phyloP scores from a whole-genome alignment of 1,140 invertebrate species.

The Heliothis subflexa region DNA sequence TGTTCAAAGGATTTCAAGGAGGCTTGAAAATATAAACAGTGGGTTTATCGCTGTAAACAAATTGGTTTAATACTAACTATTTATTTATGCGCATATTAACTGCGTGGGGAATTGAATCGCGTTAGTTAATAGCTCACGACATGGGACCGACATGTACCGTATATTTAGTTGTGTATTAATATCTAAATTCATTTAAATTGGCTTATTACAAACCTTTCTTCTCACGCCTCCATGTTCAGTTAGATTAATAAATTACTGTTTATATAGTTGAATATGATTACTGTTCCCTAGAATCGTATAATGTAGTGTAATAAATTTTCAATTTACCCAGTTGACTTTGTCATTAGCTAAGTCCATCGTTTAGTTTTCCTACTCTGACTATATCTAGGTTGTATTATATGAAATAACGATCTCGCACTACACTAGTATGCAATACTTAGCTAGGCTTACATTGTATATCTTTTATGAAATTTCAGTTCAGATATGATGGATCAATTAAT shows the following conservation, averaged over 20 bases:
- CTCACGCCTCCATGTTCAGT: conserved; percentile 12
- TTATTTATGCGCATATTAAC: conserved; percentile 48
- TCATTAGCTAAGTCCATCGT: conserved; percentile 16
- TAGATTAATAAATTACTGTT: conserved; percentile 32
- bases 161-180: conserved; percentile 45
- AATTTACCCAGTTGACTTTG: conserved; percentile 15
- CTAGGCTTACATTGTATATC: background rate
- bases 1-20: conserved; percentile 28
- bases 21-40: conserved; percentile 27
- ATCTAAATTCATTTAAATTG: conserved; percentile 45
- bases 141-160: conserved; percentile 21
- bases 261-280: conserved; percentile 25
- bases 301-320: conserved; percentile 32
- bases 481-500: background rate
- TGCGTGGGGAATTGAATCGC: conserved; percentile 36
- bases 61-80: conserved; percentile 49
- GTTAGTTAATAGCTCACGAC: conserved; percentile 42
- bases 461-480: background rate
- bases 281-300: conserved; percentile 8
- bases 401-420: background rate
- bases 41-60: conserved; percentile 42
- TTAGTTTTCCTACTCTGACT: conserved; percentile 13
- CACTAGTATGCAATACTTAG: background rate
- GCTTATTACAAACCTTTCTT: conserved; percentile 41
- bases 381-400: background rate